phyloP scores from a whole-genome alignment of 2,797 vertebrate species.

The Hydrolagus colliei region DNA sequence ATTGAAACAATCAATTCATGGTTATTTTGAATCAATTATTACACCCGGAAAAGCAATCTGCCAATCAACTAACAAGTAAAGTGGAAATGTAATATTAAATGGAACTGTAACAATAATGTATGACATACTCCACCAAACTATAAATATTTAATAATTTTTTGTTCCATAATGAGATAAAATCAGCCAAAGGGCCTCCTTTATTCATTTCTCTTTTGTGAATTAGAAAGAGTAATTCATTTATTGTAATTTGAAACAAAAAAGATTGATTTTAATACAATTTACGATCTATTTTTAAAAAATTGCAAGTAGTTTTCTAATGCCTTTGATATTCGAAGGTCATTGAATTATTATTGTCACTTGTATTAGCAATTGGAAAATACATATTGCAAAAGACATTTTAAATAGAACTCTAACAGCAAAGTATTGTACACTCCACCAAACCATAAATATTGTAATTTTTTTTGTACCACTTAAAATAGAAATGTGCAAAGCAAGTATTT shows the following conservation, averaged over 20 bases:
- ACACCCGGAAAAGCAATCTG: too few relatives aligned
- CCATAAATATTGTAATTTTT: slow-evolving; percentile 12
- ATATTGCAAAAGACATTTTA: neutral
- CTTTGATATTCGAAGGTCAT: neutral
- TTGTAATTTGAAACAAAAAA: neutral
- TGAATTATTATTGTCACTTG: neutral
- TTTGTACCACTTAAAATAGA: neutral
- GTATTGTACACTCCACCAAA: neutral
- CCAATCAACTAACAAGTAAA: too few relatives aligned
- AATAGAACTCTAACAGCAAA: neutral
- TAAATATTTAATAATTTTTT: slow-evolving; percentile 16
- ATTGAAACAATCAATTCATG: too few relatives aligned
- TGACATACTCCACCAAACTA: neutral
- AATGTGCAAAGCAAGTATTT: too few relatives aligned
- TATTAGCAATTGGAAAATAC: slow-evolving; percentile 4
- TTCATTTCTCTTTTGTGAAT: too few relatives aligned
- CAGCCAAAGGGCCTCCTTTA: too few relatives aligned
- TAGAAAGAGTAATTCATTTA: too few relatives aligned
- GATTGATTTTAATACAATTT: neutral
- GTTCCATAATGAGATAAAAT: neutral
- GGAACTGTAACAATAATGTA: neutral
- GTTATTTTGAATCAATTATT: too few relatives aligned
- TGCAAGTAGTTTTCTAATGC: neutral
- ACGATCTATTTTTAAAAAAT: neutral
- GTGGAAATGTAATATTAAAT: neutral